A percentile compares a stretch with the other conserved stretches of the same genome.
Conservation (phyloP, 2,888 invertebrate genomes). For the Choristoneura rosaceana region DNA sequence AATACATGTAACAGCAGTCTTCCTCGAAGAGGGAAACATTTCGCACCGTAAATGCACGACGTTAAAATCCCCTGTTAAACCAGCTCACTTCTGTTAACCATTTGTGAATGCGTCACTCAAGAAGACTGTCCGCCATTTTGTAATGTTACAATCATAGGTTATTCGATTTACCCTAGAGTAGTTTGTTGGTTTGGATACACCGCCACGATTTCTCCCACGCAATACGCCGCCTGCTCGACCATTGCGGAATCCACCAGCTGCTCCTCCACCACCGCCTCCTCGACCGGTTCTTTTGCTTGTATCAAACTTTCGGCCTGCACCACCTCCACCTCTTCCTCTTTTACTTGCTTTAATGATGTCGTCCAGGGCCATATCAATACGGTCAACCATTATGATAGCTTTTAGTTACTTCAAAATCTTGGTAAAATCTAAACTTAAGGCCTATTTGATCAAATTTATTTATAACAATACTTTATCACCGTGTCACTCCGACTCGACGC, state of each 20-base stretch:
- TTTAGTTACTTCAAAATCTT: background rate
- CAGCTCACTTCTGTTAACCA: conserved; percentile 21
- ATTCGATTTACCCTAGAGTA: conserved; percentile 89
- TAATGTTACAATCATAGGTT: conserved; percentile 72
- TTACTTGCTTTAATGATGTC: conserved; percentile 97
- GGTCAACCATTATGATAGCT: conserved; percentile 91
- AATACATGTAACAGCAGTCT: conserved; percentile 24
- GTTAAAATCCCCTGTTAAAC: conserved; percentile 29
- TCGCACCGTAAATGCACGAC: conserved; percentile 28
- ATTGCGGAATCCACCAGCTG: conserved; percentile 78
- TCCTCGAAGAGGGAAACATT: conserved; percentile 30
- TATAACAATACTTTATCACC: background rate
- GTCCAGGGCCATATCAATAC: conserved; percentile 98
- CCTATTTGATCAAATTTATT: background rate
- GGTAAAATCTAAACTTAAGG: background rate
- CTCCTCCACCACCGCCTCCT: conserved; percentile 74
- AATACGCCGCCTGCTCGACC: conserved; percentile 85
- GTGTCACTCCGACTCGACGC: conserved; percentile 1
- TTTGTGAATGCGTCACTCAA: conserved; percentile 66
- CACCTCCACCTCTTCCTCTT: conserved; percentile 86
- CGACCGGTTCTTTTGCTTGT: conserved; percentile 73
- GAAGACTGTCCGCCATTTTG: conserved; percentile 79
- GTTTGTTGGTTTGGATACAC: conserved; percentile 87
- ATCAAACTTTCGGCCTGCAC: conserved; percentile 82
- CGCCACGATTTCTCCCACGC: conserved; percentile 90